Evolutionary conservation across 2,888 invertebrate genomes (phyloP), one percentile per base, ranked within the genome.

Genomic region (Gastrophysa polygoni): DNA sequence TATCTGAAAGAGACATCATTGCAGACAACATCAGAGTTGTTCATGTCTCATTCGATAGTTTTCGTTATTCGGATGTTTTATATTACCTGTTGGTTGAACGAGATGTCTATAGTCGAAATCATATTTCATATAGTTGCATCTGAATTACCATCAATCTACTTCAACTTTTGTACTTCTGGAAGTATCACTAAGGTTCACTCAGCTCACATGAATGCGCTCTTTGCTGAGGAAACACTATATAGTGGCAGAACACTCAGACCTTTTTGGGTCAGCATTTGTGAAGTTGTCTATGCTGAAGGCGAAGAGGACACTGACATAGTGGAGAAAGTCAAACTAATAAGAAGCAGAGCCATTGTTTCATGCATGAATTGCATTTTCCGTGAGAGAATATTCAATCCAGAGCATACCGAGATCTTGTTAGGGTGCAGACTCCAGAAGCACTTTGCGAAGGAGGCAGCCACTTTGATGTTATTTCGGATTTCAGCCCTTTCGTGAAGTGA

Each of bases 311-410:
- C 38, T 21, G 17, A 57, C 49, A 17, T 21, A 43, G 57, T 16
- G 46, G 21, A 49, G 20, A 17, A 7, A 57, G 49, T 38, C 50
- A 38, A 57, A 57, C 57, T 57, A 57, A 57, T 57, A 38, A 3
- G 24, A 57, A 57, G 57, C 34, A 57, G n/a, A 38, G 28, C 20
- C 50, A 48, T 50, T 57, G 57, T 57, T 43, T 43, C 24, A 32
- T 50, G 50, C 57, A 48, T 57, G 32, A 57, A 57, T 48, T 47
- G 54, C 21, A 48, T 49, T 57, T 28, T 50, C 28, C 43, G 50
- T 32, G 38, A 38, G 38, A 11, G 38, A 10, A 38, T 10, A 38
- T 38, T 11, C 38, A 28, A 57, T 43, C 44, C 44, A 51, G 51
- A 34, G 34, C 29, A 43, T 47, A 7, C 21, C 28, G 57, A 48